These are phyloP conservation scores for Microcebus tavaratra DNA, from an alignment of 2,113 vertebrate genomes.

Conservation along the genomic window DNA sequence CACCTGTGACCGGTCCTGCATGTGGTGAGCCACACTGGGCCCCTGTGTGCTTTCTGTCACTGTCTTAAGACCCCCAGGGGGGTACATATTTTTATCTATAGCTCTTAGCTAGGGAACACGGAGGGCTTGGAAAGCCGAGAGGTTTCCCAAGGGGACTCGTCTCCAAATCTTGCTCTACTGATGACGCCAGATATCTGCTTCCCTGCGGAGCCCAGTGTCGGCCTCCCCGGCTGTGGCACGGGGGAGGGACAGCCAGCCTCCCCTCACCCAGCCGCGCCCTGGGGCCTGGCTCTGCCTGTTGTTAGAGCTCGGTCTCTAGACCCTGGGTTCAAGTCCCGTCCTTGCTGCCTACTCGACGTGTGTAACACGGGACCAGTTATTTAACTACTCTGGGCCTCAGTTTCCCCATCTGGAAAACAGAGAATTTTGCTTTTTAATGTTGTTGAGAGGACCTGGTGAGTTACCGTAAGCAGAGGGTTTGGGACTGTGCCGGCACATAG, in stretches of 20 bases:
- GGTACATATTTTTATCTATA: background rate
- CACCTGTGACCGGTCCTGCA: background rate
- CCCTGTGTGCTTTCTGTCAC: background rate
- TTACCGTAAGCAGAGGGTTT: background rate
- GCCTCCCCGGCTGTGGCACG: background rate
- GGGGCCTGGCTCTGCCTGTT: background rate
- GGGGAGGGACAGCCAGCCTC: background rate
- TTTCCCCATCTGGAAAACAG: background rate
- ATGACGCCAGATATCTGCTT: background rate
- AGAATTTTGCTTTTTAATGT: background rate
- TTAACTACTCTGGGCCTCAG: background rate
- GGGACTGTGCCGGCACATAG: background rate
- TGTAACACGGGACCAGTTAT: background rate
- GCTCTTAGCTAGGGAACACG: background rate
- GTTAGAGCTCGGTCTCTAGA: background rate
- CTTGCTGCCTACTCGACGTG: too few relatives aligned
- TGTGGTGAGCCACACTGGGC: accelerated
- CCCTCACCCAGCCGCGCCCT: too few relatives aligned
- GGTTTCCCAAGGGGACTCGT: background rate
- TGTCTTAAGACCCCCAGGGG: background rate
- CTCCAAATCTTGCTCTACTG: background rate
- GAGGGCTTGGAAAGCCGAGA: background rate
- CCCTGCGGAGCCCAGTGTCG: accelerated
- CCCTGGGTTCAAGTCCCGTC: too few relatives aligned
- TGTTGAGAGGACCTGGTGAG: background rate